Evolutionary conservation across 2,113 vertebrate species (phyloP).

Genomic region (Saimiri boliviensis): DNA sequence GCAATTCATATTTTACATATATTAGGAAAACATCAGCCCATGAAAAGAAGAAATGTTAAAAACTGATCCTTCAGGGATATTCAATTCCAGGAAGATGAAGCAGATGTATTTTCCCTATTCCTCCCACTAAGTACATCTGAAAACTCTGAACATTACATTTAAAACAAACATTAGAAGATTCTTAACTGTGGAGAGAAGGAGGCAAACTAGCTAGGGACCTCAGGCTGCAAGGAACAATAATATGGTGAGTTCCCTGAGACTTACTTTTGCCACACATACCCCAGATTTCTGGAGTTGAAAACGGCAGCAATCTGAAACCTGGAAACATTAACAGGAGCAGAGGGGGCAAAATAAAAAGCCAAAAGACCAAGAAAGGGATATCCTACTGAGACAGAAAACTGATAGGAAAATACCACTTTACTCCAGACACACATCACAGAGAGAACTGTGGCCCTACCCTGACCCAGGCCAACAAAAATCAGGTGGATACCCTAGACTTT

Average conservation of each 20-base stretch:
- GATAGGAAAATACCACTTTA: neutral
- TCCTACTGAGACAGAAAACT: neutral
- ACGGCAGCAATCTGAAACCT: neutral
- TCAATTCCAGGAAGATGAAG: neutral
- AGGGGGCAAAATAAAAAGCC: neutral
- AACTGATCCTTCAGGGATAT: neutral
- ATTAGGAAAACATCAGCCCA: constrained; percentile 17
- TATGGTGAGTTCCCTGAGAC: neutral
- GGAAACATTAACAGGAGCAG: neutral
- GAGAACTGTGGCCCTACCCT: neutral
- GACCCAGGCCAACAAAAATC: neutral
- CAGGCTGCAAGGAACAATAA: neutral
- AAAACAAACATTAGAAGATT: neutral
- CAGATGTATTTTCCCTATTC: neutral
- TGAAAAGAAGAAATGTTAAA: neutral
- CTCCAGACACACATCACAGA: neutral
- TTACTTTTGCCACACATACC: neutral
- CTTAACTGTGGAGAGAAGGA: neutral
- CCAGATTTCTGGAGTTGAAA: neutral
- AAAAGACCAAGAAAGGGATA: neutral
- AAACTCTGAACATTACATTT: neutral
- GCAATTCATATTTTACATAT: neutral
- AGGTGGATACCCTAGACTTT: neutral
- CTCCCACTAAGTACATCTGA: neutral
- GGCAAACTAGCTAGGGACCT: neutral